Conservation (phyloP, 2,888 invertebrate species). For the Cantharis flavilabris region DNA sequence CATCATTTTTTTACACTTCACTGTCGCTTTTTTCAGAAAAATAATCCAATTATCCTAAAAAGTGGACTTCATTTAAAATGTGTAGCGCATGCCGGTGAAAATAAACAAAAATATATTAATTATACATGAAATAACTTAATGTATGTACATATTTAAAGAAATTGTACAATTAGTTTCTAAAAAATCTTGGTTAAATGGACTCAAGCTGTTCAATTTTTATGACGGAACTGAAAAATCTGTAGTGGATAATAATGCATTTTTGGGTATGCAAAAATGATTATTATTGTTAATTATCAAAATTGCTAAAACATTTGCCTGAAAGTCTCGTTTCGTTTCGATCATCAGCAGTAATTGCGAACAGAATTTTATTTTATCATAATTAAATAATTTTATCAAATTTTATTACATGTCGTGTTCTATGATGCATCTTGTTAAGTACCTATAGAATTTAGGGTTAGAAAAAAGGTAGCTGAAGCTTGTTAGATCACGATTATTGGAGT, state of each 20-base stretch:
- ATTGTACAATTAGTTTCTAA: not conserved
- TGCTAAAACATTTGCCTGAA: not conserved
- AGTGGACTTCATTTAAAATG: not conserved
- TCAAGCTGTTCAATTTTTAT: not conserved
- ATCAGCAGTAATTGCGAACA: not conserved
- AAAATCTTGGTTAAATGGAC: not conserved
- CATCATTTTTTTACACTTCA: no score
- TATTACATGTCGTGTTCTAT: not conserved
- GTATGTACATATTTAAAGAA: no score
- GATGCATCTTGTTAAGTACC: not conserved
- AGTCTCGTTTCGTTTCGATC: not conserved
- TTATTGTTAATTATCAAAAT: not conserved
- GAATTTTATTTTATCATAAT: not conserved
- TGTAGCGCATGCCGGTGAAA: not conserved
- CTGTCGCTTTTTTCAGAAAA: no score
- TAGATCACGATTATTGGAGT: not conserved
- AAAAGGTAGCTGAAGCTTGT: not conserved
- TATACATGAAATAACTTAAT: no score
- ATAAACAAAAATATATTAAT: not conserved
- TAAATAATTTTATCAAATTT: not conserved
- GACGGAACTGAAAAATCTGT: not conserved
- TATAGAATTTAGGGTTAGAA: not conserved
- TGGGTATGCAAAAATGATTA: not conserved
- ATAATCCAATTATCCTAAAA: not conserved
- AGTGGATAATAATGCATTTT: no score